Evolutionary conservation across 2,113 vertebrate genomes (phyloP).

Genomic region (Synchiropus splendidus): DNA sequence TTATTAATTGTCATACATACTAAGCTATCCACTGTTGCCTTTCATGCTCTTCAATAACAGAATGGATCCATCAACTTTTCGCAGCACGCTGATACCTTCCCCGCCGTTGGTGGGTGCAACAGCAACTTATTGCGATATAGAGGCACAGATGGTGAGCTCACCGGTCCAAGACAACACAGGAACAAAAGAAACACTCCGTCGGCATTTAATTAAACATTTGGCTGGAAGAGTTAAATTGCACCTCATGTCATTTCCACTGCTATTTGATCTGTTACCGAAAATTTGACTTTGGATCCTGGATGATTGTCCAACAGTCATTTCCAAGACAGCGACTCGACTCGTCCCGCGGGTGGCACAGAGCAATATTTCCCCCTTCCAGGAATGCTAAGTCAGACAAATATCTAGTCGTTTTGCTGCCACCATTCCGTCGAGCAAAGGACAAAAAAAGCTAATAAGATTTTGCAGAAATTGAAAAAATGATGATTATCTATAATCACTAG

Average conservation of each 20-base stretch:
- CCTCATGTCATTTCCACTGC: slow-evolving; percentile 47
- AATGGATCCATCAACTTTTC: too few relatives aligned
- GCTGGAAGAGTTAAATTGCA: slow-evolving; percentile 55
- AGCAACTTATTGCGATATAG: too few relatives aligned
- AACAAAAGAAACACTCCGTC: too few relatives aligned
- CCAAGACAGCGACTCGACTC: too few relatives aligned
- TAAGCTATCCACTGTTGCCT: too few relatives aligned
- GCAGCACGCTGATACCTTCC: too few relatives aligned
- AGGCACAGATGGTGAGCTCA: too few relatives aligned
- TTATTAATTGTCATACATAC: too few relatives aligned
- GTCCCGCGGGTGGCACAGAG: slow-evolving; percentile 23
- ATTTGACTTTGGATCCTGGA: slow-evolving; percentile 22
- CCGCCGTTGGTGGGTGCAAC: too few relatives aligned
- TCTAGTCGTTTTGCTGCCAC: slow-evolving; percentile 1
- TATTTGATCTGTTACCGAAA: slow-evolving; percentile 33
- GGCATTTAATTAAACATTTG: slow-evolving; percentile 60
- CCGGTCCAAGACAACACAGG: too few relatives aligned
- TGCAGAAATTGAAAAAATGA: slow-evolving; percentile 67
- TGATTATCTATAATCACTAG: slow-evolving; percentile 97
- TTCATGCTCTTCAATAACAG: too few relatives aligned
- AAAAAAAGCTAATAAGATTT: slow-evolving; percentile 83
- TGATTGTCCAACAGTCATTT: slow-evolving; percentile 33
- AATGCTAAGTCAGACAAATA: slow-evolving; percentile 33
- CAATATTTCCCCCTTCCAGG: slow-evolving; percentile 13
- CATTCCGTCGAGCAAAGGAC: slow-evolving; percentile 65